Conservation (phyloP, 2,797 vertebrate species). For the Adelosebastes latens region DNA sequence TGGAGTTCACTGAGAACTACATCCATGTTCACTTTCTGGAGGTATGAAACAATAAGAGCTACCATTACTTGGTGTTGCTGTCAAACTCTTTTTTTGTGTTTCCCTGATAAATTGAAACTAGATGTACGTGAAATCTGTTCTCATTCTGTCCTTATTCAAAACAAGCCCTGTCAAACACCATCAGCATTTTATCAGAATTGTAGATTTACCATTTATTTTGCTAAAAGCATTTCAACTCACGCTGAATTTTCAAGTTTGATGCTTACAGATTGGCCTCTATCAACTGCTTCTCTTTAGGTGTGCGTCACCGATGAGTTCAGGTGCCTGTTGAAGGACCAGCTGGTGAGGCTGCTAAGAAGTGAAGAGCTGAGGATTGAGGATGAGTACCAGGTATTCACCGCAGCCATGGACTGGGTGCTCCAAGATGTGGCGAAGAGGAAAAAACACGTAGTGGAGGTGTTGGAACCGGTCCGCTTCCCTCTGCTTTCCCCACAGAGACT, state of each 20-base stretch:
- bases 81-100: not conserved
- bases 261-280: not conserved
- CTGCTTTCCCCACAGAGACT: slow-evolving; percentile 94
- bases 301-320: slow-evolving; percentile 90
- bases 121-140: not conserved
- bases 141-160: not conserved
- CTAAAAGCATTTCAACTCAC: not conserved
- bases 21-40: slow-evolving; percentile 95
- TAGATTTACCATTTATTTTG: not conserved
- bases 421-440: slow-evolving; percentile 91
- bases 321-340: slow-evolving; percentile 91
- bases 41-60: slow-evolving; percentile 66
- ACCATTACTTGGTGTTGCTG: not conserved
- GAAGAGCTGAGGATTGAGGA: slow-evolving; percentile 97
- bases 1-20: slow-evolving; percentile 95
- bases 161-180: not conserved
- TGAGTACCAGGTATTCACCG: slow-evolving; percentile 95
- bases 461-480: slow-evolving; percentile 94
- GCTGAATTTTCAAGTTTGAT: not conserved
- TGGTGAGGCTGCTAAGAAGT: slow-evolving; percentile 90
- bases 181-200: not conserved
- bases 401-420: slow-evolving; percentile 95
- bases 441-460: slow-evolving; percentile 92
- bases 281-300: slow-evolving; percentile 66
- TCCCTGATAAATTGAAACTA: not conserved